A percentile compares a stretch with the other conserved stretches of the same genome.
These are phyloP conservation scores for Limnodromus scolopaceus DNA, from an alignment of 2,797 vertebrate genomes.

Conservation along the genomic window DNA sequence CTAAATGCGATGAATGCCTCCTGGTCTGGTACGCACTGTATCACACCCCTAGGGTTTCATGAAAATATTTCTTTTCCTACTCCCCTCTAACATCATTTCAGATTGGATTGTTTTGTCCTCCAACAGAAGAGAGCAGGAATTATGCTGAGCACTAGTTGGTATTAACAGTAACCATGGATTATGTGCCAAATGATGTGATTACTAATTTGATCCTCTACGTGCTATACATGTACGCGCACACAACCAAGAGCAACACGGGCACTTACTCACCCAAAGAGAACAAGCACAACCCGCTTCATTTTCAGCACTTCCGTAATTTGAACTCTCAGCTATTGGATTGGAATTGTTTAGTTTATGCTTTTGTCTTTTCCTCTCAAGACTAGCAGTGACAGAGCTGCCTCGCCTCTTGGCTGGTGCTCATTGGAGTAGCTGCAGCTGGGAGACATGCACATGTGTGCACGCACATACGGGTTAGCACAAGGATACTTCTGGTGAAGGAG, in stretches of 20 bases:
- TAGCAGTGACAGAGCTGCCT: background rate
- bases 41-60: background rate
- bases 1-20: background rate
- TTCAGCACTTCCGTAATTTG: background rate
- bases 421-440: background rate
- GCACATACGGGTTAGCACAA: background rate
- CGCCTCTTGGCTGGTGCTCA: accelerated
- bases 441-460: background rate
- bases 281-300: background rate
- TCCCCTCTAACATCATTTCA: conserved; percentile 6
- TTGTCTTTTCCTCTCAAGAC: background rate
- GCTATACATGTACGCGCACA: background rate
- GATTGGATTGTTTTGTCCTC: background rate
- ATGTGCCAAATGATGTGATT: accelerated
- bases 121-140: background rate
- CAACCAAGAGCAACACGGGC: background rate
- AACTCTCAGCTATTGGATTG: background rate
- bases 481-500: background rate
- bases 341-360: background rate
- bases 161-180: background rate
- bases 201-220: background rate
- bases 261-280: background rate
- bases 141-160: background rate
- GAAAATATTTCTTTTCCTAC: background rate
- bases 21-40: background rate